Evolutionary conservation across 2,888 invertebrate species (phyloP).

Genomic region (Agrilus cyanescens): DNA sequence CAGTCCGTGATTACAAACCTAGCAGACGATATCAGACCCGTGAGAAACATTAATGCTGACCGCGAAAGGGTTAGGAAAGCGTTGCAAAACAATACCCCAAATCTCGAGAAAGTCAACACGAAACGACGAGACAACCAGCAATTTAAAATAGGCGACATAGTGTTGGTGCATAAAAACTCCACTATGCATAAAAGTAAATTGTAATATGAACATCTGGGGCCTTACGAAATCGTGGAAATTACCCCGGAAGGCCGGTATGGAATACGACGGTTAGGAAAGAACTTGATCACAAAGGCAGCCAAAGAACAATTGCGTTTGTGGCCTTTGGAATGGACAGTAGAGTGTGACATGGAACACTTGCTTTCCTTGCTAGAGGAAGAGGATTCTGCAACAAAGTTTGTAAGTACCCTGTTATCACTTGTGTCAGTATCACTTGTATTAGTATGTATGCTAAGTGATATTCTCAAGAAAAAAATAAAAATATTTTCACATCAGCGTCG

Average conservation of each 20-base stretch:
- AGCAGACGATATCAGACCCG: slow-evolving; percentile 7
- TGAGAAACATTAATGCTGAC: slow-evolving; percentile 11
- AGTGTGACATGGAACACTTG: slow-evolving; percentile 4
- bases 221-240: slow-evolving; percentile 12
- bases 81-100: too few relatives aligned
- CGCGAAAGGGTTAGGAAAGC: too few relatives aligned
- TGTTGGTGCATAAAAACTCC: slow-evolving; percentile 15
- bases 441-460: too few relatives aligned
- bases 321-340: slow-evolving; percentile 9
- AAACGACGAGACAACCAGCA: slow-evolving; percentile 11
- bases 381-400: too few relatives aligned
- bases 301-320: slow-evolving; percentile 10
- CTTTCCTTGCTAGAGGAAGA: too few relatives aligned
- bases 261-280: slow-evolving; percentile 8
- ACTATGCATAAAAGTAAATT: slow-evolving; percentile 15
- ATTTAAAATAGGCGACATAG: slow-evolving; percentile 13
- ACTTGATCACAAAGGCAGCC: slow-evolving; percentile 9
- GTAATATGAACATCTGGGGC: slow-evolving; percentile 15
- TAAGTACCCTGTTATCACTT: too few relatives aligned
- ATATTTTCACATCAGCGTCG: too few relatives aligned
- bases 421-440: too few relatives aligned
- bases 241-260: slow-evolving; percentile 6
- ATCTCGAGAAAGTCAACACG: slow-evolving; percentile 4
- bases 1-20: slow-evolving; percentile 13
- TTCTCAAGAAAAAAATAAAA: too few relatives aligned